These are phyloP conservation scores for Carollia perspicillata DNA, from an alignment of 2,113 vertebrate genomes.

Conservation along the genomic window DNA sequence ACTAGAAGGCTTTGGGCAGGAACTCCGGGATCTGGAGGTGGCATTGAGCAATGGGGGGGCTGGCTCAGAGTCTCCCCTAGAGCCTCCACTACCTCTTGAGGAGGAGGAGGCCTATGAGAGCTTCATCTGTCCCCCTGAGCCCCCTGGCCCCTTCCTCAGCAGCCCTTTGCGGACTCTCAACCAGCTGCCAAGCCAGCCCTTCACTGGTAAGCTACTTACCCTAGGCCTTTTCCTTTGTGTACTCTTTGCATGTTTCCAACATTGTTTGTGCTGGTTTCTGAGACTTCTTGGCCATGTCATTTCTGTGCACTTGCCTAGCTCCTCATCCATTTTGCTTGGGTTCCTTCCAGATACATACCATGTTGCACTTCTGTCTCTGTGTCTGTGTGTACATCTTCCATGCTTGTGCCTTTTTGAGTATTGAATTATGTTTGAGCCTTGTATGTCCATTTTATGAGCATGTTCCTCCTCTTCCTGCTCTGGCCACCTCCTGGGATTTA, in stretches of 20 bases:
- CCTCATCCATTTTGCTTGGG: slow-evolving; percentile 59
- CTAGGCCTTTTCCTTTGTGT: slow-evolving; percentile 36
- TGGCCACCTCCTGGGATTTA: slow-evolving; percentile 43
- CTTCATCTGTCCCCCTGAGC: slow-evolving; percentile 68
- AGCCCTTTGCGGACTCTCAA: slow-evolving; percentile 86
- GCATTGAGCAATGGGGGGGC: slow-evolving; percentile 81
- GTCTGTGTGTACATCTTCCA: slow-evolving; percentile 18
- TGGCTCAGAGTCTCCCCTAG: slow-evolving; percentile 47
- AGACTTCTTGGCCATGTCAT: slow-evolving; percentile 55
- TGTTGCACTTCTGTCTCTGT: not conserved
- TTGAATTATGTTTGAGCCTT: slow-evolving; percentile 52
- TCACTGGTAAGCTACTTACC: slow-evolving; percentile 87
- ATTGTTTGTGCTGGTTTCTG: slow-evolving; percentile 62
- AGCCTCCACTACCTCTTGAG: slow-evolving; percentile 68
- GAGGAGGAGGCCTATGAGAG: slow-evolving; percentile 82
- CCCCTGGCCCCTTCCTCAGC: slow-evolving; percentile 78
- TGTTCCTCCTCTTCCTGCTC: slow-evolving; percentile 44
- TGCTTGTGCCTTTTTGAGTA: slow-evolving; percentile 68
- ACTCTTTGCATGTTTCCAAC: slow-evolving; percentile 60
- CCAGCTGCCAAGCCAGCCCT: slow-evolving; percentile 88
- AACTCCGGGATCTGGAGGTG: slow-evolving; percentile 90
- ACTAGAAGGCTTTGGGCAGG: slow-evolving; percentile 90
- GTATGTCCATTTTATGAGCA: slow-evolving; percentile 48
- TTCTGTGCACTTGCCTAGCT: slow-evolving; percentile 50
- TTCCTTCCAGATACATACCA: slow-evolving; percentile 30